These are phyloP conservation scores for Gibbula magus DNA, from an alignment of 2,888 invertebrate genomes.

Conservation along the genomic window DNA sequence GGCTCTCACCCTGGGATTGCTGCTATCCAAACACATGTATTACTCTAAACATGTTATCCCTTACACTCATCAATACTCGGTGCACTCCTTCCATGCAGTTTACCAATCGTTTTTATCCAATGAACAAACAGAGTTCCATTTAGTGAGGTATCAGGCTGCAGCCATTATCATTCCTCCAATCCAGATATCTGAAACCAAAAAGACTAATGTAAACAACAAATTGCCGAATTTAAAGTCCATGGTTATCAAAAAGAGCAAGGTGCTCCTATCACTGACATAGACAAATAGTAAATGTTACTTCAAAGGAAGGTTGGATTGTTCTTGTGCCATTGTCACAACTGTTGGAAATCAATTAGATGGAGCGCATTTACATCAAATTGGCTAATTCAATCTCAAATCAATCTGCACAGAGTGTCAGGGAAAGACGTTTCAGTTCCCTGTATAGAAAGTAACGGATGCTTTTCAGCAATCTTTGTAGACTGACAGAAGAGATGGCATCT, in stretches of 20 bases:
- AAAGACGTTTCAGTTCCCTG: no score
- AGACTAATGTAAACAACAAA: slow-evolving; percentile 13
- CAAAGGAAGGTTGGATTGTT: no score
- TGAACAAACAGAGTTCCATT: slow-evolving; percentile 17
- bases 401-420: no score
- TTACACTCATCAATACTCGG: slow-evolving; percentile 4
- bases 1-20: background rate
- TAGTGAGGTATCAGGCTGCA: background rate
- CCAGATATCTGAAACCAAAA: slow-evolving; percentile 4
- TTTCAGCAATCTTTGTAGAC: no score
- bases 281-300: background rate
- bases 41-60: background rate
- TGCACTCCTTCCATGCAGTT: background rate
- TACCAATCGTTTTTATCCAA: slow-evolving; percentile 10
- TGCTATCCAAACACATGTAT: background rate
- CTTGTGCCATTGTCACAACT: slow-evolving; percentile 4
- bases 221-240: slow-evolving; percentile 2
- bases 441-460: no score
- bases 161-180: background rate
- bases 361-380: background rate
- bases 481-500: no score
- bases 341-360: background rate
- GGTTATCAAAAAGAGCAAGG: background rate
- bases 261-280: background rate
- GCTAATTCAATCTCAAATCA: no score